phyloP scores from a whole-genome alignment of 2,113 vertebrate species.

The Muntiacus muntjak region DNA sequence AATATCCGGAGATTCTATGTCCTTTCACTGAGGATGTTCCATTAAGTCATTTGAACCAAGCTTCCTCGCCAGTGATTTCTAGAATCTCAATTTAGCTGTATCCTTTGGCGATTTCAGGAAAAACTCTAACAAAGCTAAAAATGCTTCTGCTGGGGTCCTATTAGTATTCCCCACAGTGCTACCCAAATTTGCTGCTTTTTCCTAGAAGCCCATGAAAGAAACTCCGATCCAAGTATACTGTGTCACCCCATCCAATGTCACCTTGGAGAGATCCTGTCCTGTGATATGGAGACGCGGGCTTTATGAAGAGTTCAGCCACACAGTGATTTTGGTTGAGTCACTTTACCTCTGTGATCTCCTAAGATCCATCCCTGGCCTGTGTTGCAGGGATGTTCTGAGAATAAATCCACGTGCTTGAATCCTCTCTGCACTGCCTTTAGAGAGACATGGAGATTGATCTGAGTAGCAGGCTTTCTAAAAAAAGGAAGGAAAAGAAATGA shows the following conservation, averaged over 20 bases:
- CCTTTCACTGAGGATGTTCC: not conserved
- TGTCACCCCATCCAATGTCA: not conserved
- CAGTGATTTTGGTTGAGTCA: not conserved
- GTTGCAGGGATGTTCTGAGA: not conserved
- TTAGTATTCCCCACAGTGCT: constrained; percentile 21
- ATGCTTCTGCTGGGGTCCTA: not conserved
- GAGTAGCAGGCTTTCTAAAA: not conserved
- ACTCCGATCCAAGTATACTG: not conserved
- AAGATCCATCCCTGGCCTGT: not conserved
- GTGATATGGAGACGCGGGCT: not conserved
- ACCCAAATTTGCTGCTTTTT: constrained; percentile 1
- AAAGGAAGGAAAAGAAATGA: not conserved
- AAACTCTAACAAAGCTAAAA: not conserved
- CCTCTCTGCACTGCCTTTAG: not conserved
- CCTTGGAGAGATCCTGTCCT: not conserved
- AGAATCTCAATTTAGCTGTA: not conserved
- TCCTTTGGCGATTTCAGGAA: not conserved
- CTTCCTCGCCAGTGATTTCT: not conserved
- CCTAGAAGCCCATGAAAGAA: constrained; percentile 15
- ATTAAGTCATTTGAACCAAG: constrained; percentile 5
- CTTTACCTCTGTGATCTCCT: constrained; percentile 10
- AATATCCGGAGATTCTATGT: not conserved
- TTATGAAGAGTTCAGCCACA: not conserved
- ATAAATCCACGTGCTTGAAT: not conserved
- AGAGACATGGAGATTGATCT: not conserved